These are phyloP conservation scores for Taphrorychus bicolor DNA, from an alignment of 2,888 invertebrate genomes.

Conservation along the genomic window DNA sequence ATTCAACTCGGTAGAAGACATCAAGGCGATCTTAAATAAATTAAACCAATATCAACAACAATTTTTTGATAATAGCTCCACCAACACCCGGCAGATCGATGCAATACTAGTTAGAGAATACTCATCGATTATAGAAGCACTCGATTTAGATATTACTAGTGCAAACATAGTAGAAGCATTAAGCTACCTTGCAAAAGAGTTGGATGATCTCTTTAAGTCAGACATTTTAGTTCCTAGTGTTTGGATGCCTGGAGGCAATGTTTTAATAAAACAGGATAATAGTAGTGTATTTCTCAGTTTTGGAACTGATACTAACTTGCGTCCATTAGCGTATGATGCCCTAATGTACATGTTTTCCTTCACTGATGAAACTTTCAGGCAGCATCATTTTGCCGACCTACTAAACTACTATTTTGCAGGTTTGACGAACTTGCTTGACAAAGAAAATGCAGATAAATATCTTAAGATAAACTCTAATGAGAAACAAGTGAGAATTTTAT, in stretches of 20 bases:
- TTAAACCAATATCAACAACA: not conserved
- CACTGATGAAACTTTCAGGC: slow-evolving; percentile 17
- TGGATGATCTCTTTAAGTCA: not conserved
- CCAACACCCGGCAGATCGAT: no score
- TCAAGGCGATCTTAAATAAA: not conserved
- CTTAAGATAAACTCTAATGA: not conserved
- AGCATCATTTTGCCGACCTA: slow-evolving; percentile 18
- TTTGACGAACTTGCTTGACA: no score
- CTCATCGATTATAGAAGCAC: no score
- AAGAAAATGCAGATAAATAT: not conserved
- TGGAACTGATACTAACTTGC: not conserved
- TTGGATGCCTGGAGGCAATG: not conserved
- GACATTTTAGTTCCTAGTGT: not conserved
- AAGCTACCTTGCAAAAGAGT: not conserved
- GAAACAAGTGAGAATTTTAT: slow-evolving; percentile 1
- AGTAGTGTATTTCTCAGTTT: not conserved
- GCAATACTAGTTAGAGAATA: no score
- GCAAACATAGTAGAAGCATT: not conserved
- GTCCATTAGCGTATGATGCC: slow-evolving; percentile 15
- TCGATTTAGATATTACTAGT: no score
- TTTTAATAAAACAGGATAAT: not conserved
- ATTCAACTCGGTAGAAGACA: not conserved
- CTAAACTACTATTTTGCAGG: not conserved
- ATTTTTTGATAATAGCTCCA: not conserved
- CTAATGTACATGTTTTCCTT: slow-evolving; percentile 16